Evolutionary conservation across 2,797 vertebrate species (phyloP).

Genomic region (Typhlichthys subterraneus): DNA sequence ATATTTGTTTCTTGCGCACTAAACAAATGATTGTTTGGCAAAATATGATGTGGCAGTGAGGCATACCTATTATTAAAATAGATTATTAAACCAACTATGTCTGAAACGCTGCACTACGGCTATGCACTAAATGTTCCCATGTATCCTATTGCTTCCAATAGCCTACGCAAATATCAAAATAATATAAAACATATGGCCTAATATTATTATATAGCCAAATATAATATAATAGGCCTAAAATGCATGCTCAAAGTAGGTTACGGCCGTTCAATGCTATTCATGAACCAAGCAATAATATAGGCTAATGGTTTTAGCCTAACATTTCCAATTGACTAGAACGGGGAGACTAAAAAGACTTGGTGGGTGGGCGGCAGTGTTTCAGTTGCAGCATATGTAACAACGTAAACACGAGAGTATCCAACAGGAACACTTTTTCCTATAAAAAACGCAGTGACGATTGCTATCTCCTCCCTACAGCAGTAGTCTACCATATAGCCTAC

Average conservation of each 20-base stretch:
- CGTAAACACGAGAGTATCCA: constrained; percentile 71
- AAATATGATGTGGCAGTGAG: not conserved
- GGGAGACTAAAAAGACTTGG: constrained; percentile 30
- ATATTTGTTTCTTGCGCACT: not conserved
- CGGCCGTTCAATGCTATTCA: constrained; percentile 15
- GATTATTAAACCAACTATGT: too few species aligned
- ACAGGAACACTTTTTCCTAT: constrained; percentile 58
- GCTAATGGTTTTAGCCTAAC: constrained; percentile 36
- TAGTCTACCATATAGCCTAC: constrained; percentile 33
- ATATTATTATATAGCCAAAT: not conserved
- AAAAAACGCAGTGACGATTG: constrained; percentile 56
- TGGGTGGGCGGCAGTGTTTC: constrained; percentile 24
- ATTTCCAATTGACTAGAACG: constrained; percentile 25
- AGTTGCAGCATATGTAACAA: constrained; percentile 47
- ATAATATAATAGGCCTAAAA: constrained; percentile 9
- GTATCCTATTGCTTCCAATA: too few species aligned
- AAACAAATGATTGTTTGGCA: not conserved
- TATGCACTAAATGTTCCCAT: too few species aligned
- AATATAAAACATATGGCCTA: too few species aligned
- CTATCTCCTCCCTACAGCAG: constrained; percentile 64
- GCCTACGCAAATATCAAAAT: too few species aligned
- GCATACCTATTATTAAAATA: too few species aligned
- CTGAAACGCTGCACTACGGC: too few species aligned
- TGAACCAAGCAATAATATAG: constrained; percentile 9
- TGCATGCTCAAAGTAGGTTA: constrained; percentile 6